Evolutionary conservation across 1,140 invertebrate species (phyloP).

Genomic region (Probaryconus sp.): DNA sequence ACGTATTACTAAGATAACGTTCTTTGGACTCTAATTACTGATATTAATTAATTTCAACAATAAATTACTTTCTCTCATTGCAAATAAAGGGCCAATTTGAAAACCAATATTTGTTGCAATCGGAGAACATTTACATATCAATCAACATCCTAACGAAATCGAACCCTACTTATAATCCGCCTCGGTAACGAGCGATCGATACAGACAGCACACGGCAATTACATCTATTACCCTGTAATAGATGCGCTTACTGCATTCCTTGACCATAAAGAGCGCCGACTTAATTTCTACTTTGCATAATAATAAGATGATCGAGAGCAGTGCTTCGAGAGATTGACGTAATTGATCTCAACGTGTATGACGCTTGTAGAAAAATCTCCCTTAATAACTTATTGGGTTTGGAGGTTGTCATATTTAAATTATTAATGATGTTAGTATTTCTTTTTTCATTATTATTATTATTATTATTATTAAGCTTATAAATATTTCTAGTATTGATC

Average conservation of each 20-base stretch:
- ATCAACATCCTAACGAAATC: conserved; percentile 42
- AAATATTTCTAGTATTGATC: too few species aligned
- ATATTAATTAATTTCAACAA: background rate
- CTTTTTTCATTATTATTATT: too few species aligned
- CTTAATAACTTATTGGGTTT: too few species aligned
- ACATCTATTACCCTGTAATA: conserved; percentile 54
- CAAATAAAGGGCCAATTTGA: background rate
- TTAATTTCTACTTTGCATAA: conserved; percentile 49
- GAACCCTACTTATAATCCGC: conserved; percentile 38
- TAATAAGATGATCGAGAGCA: conserved; percentile 27
- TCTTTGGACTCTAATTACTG: too few species aligned
- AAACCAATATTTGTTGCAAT: conserved; percentile 6
- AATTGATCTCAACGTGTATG: conserved; percentile 25
- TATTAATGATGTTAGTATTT: too few species aligned
- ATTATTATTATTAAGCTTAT: too few species aligned
- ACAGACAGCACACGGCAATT: conserved; percentile 48
- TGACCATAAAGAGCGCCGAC: conserved; percentile 23
- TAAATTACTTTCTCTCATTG: background rate
- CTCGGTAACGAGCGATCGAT: conserved; percentile 50
- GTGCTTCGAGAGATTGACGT: conserved; percentile 4
- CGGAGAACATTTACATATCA: conserved; percentile 44
- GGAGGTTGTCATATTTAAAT: too few species aligned
- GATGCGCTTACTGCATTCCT: conserved; percentile 33
- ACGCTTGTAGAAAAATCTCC: background rate
- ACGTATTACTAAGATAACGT: too few species aligned